Evolutionary conservation across 2,797 vertebrate genomes (phyloP).

Genomic region (Sebastes oblongus): DNA sequence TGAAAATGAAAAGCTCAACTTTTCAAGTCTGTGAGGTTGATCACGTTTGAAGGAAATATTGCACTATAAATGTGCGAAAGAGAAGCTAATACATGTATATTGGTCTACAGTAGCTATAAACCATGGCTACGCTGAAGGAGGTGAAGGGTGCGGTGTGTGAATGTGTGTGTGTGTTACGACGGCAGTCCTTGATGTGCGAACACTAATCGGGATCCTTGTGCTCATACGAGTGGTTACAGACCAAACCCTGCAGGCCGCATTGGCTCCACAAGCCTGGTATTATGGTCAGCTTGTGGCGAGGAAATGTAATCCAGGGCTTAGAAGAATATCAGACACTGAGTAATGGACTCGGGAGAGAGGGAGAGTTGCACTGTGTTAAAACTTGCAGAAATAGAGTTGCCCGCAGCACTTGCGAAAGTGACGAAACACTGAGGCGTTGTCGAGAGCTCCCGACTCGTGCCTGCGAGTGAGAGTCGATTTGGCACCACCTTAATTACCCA

Average conservation of each 20-base stretch:
- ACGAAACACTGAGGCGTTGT: constrained; percentile 43
- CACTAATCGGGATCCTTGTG: constrained; percentile 63
- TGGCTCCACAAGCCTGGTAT: constrained; percentile 76
- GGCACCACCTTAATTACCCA: constrained; percentile 80
- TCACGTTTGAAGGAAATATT: not conserved
- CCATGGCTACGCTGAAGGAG: constrained; percentile 1
- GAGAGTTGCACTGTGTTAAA: constrained; percentile 66
- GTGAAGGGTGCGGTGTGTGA: constrained; percentile 18
- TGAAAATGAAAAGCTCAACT: not conserved
- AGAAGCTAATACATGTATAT: constrained; percentile 9
- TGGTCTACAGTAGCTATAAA: constrained; percentile 21
- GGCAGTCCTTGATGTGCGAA: constrained; percentile 48
- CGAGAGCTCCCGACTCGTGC: constrained; percentile 55
- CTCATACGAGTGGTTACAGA: constrained; percentile 69
- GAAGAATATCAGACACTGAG: constrained; percentile 60
- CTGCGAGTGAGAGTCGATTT: constrained; percentile 74
- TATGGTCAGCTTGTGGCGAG: constrained; percentile 78
- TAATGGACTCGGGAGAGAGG: constrained; percentile 50
- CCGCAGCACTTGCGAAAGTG: constrained; percentile 50
- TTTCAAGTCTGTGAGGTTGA: not conserved
- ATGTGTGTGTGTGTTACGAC: constrained; percentile 13
- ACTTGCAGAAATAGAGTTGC: constrained; percentile 61
- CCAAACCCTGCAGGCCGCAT: constrained; percentile 70
- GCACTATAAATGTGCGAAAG: not conserved
- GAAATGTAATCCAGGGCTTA: constrained; percentile 68